These are phyloP conservation scores for Leptestheria dahalacensis DNA, from an alignment of 1,140 invertebrate genomes.

Conservation along the genomic window DNA sequence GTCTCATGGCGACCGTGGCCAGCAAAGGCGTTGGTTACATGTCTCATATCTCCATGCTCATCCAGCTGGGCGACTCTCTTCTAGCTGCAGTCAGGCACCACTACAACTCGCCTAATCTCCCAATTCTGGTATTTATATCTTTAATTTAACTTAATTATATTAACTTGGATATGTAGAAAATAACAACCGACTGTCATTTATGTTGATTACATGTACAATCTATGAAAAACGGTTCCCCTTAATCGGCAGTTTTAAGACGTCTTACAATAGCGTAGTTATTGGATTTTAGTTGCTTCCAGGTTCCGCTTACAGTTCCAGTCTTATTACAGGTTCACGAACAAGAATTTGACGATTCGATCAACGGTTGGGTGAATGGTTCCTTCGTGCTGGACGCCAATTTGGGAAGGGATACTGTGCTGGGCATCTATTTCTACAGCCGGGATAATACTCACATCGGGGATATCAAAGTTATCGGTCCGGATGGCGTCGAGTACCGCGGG, in stretches of 20 bases:
- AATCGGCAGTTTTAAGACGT: too few relatives aligned
- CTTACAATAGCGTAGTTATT: too few relatives aligned
- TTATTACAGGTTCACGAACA: conserved; percentile 18
- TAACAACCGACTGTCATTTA: too few relatives aligned
- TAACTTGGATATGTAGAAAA: too few relatives aligned
- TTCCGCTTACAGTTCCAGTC: not conserved
- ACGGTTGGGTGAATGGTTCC: conserved; percentile 16
- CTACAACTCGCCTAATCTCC: conserved; percentile 30
- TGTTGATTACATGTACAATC: not conserved
- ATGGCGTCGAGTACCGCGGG: conserved; percentile 11
- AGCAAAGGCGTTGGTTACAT: conserved; percentile 22
- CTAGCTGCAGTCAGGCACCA: conserved; percentile 11
- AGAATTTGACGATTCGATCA: conserved; percentile 15
- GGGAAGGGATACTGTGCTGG: conserved; percentile 20
- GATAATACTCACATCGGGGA: conserved; percentile 22
- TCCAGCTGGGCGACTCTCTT: conserved; percentile 15
- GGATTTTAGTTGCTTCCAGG: too few relatives aligned
- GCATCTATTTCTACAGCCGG: conserved; percentile 22
- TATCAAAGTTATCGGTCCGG: conserved; percentile 12
- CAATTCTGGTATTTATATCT: conserved; percentile 29
- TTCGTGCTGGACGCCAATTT: conserved; percentile 22
- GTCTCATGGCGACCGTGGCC: conserved; percentile 20
- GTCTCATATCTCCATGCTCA: conserved; percentile 21
- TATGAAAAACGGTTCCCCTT: too few relatives aligned
- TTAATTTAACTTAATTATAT: not conserved